phyloP scores from a whole-genome alignment of 2,113 vertebrate species.

The Probosciger aterrimus region DNA sequence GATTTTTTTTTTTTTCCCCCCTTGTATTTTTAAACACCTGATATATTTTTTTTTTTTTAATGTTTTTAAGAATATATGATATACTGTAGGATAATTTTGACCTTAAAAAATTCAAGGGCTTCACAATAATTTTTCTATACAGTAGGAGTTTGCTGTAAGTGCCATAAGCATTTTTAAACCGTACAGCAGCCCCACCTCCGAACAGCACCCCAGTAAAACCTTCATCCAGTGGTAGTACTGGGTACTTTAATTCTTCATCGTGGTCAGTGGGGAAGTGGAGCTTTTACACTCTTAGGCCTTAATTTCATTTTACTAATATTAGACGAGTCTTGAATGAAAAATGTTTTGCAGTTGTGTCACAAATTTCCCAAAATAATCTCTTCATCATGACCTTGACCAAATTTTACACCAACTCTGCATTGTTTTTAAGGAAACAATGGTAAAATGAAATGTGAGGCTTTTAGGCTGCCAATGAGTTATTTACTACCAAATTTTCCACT shows the following conservation, averaged over 20 bases:
- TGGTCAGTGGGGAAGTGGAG: not conserved
- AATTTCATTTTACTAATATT: not conserved
- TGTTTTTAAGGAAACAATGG: not conserved
- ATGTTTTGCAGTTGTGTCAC: not conserved
- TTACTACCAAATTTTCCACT: not conserved
- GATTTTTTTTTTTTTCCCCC: too few species aligned
- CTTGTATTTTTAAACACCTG: not conserved
- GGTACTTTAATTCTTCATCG: not conserved
- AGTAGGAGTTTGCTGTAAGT: not conserved
- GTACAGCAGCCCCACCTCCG: not conserved
- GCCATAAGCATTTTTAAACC: not conserved
- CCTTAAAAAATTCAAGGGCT: not conserved
- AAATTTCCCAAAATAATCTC: not conserved
- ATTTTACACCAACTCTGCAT: not conserved
- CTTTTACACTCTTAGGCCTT: not conserved
- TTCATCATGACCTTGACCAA: not conserved
- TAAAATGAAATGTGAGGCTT: not conserved
- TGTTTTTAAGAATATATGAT: not conserved
- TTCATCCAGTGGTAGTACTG: not conserved
- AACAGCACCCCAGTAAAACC: not conserved
- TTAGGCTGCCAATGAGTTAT: not conserved
- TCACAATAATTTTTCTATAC: not conserved
- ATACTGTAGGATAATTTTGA: not conserved
- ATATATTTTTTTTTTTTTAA: not conserved
- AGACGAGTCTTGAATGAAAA: not conserved